Percentiles rank a stretch among this genome's conserved stretches.
Evolutionary conservation across 2,888 invertebrate species (phyloP).

Genomic region (Ennomos fuscantarius): DNA sequence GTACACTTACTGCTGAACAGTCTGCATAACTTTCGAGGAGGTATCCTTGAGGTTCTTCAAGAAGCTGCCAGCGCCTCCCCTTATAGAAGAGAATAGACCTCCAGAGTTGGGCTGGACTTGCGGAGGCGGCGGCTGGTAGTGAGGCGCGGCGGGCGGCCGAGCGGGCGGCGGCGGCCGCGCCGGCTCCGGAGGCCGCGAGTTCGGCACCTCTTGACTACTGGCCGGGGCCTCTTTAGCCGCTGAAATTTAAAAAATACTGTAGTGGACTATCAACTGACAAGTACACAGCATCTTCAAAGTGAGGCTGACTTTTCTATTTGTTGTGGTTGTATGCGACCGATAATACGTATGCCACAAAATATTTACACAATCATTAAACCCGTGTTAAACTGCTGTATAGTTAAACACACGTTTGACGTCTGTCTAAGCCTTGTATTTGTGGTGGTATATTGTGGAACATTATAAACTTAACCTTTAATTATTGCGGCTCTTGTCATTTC

Average conservation of each 20-base stretch:
- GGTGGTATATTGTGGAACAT: too few species aligned
- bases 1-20: constrained; percentile 92
- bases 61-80: constrained; percentile 96
- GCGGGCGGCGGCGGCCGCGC: constrained; percentile 63
- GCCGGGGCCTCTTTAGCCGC: constrained; percentile 61
- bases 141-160: constrained; percentile 63
- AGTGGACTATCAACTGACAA: background rate
- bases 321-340: background rate
- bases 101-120: constrained; percentile 67
- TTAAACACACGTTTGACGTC: too few species aligned
- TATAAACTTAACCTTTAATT: too few species aligned
- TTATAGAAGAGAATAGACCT: constrained; percentile 93
- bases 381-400: too few species aligned
- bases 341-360: too few species aligned
- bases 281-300: background rate
- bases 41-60: constrained; percentile 98
- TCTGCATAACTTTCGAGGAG: constrained; percentile 98
- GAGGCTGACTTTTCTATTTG: background rate
- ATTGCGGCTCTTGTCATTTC: too few species aligned
- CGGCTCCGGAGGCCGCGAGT: constrained; percentile 69
- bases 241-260: constrained; percentile 49
- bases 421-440: too few species aligned
- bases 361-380: too few species aligned
- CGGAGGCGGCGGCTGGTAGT: constrained; percentile 60
- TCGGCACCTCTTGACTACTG: constrained; percentile 57